phyloP scores from a whole-genome alignment of 64 coral and sea anemone genomes.

The Pocillopora verrucosa region DNA sequence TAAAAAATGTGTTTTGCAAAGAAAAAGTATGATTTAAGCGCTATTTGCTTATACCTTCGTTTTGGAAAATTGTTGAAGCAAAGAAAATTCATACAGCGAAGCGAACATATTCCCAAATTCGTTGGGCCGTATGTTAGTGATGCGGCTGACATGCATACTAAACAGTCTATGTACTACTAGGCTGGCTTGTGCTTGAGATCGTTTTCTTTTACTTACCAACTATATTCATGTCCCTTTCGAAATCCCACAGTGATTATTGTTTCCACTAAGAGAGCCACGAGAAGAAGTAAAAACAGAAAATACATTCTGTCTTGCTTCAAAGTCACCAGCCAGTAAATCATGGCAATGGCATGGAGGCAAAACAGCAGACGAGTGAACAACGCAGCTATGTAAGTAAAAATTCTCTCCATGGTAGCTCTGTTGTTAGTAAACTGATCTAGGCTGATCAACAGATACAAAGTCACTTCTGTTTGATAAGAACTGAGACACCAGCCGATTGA shows the following conservation, averaged over 20 bases:
- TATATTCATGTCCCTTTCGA: conserved; percentile 94
- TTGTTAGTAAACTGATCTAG: not conserved
- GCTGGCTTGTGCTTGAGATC: too few species aligned
- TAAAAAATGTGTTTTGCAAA: too few species aligned
- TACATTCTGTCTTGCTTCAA: conserved; percentile 71
- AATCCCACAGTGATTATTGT: conserved; percentile 79
- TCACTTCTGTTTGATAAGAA: not conserved
- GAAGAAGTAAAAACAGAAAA: conserved; percentile 67
- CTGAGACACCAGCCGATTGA: not conserved
- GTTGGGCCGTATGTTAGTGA: too few species aligned
- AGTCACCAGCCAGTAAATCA: conserved; percentile 85
- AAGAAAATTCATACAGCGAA: too few species aligned
- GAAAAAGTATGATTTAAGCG: too few species aligned
- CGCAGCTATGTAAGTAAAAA: conserved; percentile 93
- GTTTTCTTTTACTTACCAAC: conserved; percentile 61
- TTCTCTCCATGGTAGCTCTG: conserved; percentile 67
- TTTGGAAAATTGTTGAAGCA: too few species aligned
- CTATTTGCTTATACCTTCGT: too few species aligned
- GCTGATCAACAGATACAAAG: not conserved
- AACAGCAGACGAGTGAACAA: conserved; percentile 87
- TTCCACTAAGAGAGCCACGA: conserved; percentile 71
- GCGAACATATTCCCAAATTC: too few species aligned
- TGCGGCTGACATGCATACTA: too few species aligned
- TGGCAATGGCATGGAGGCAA: conserved; percentile 69
- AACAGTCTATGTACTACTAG: too few species aligned